Percentiles rank a stretch among this genome's conserved stretches.
Evolutionary conservation across 2,113 vertebrate species (phyloP).

Genomic region (Halichoerus grypus): DNA sequence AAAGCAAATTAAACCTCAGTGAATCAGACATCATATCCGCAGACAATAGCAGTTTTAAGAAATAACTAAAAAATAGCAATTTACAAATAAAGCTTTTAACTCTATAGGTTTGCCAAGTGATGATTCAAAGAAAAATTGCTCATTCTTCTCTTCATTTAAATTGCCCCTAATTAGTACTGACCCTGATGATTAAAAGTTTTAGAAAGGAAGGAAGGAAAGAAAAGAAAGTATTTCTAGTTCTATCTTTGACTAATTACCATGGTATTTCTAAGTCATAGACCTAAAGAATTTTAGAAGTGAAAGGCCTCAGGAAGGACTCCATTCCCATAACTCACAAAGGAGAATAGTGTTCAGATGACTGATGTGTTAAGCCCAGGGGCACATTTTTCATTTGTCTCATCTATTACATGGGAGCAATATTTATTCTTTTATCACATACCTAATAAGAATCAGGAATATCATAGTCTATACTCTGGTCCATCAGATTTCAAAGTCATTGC

Average conservation of each 20-base stretch:
- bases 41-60: conserved; percentile 72
- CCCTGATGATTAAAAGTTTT: conserved; percentile 8
- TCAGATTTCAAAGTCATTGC: not conserved
- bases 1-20: conserved; percentile 78
- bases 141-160: conserved; percentile 46
- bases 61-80: conserved; percentile 54
- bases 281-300: conserved; percentile 21
- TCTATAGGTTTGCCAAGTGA: not conserved
- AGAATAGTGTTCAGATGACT: not conserved
- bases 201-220: not conserved
- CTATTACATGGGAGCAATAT: not conserved
- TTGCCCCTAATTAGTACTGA: not conserved
- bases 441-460: not conserved
- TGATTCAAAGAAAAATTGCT: conserved; percentile 25
- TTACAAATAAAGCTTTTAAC: conserved; percentile 64
- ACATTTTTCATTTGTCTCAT: conserved; percentile 54
- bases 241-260: not conserved
- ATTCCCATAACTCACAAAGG: conserved; percentile 49
- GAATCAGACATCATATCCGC: conserved; percentile 67
- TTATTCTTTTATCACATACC: conserved; percentile 35
- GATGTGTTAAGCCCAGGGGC: not conserved
- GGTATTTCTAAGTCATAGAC: conserved; percentile 55
- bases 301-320: conserved; percentile 1
- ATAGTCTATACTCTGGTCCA: not conserved
- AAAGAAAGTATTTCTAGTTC: conserved; percentile 17